Conservation (phyloP, 2,888 invertebrate genomes). For the Lasioglossum pauxillum region DNA sequence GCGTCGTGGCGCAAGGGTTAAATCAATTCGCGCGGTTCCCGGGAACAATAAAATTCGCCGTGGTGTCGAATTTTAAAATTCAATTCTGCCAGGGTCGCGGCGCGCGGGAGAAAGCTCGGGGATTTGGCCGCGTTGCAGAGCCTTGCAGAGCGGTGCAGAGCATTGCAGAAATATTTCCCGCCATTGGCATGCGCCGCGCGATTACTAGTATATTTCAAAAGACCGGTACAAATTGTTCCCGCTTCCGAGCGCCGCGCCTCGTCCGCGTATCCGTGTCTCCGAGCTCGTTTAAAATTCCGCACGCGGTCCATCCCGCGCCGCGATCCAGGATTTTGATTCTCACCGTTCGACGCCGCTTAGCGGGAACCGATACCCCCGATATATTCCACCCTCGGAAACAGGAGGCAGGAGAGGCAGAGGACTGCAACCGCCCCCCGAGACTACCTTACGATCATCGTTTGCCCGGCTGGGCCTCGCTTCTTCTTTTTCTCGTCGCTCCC, state of each 20-base stretch:
- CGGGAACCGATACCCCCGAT: conserved; percentile 59
- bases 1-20: conserved; percentile 42
- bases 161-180: conserved; percentile 49
- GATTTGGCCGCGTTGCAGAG: conserved; percentile 18
- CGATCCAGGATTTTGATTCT: conserved; percentile 68
- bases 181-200: conserved; percentile 55
- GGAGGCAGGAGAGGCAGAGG: neutral
- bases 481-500: conserved; percentile 50
- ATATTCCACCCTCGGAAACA: conserved; percentile 13
- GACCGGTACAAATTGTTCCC: conserved; percentile 60
- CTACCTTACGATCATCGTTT: conserved; percentile 57
- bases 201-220: conserved; percentile 57
- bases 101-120: conserved; percentile 25
- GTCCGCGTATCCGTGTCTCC: conserved; percentile 36
- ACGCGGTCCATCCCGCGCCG: conserved; percentile 36
- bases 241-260: conserved; percentile 10
- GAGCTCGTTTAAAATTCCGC: conserved; percentile 64
- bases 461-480: conserved; percentile 39
- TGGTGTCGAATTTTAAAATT: conserved; percentile 59
- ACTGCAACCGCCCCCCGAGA: conserved; percentile 23
- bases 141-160: neutral
- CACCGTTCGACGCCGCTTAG: conserved; percentile 62
- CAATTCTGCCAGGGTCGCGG: conserved; percentile 28
- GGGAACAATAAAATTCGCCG: conserved; percentile 53
- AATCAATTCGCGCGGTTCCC: conserved; percentile 48